Evolutionary conservation across 2,113 vertebrate species (phyloP).

Genomic region (Myotis brandtii): DNA sequence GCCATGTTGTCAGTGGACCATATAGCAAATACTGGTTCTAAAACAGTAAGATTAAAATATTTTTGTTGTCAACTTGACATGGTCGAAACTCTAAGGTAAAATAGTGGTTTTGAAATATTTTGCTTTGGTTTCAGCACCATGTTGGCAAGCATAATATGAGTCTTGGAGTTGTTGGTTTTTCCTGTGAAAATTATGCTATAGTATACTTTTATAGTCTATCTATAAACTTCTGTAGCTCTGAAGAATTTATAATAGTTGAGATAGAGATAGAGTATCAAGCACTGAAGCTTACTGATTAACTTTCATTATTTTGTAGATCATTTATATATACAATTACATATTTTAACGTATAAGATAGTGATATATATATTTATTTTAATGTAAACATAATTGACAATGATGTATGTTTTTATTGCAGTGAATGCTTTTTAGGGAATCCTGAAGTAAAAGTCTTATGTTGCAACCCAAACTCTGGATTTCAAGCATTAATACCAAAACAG

Average conservation of each 20-base stretch:
- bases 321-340: not conserved
- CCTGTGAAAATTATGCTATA: not conserved
- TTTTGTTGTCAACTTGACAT: not conserved
- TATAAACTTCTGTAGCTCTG: not conserved
- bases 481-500: not conserved
- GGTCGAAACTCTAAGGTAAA: not conserved
- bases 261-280: not conserved
- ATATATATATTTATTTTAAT: not conserved
- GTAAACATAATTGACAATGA: not conserved
- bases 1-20: not conserved
- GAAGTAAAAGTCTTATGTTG: not conserved
- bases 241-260: not conserved
- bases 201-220: not conserved
- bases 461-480: not conserved
- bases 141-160: not conserved
- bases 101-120: not conserved
- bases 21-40: not conserved
- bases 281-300: not conserved
- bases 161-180: too few species aligned
- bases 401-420: not conserved
- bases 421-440: not conserved
- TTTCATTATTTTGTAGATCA: slow-evolving; percentile 25
- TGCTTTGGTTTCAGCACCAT: not conserved
- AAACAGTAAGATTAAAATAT: not conserved
- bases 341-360: not conserved